A percentile compares a stretch with the other conserved stretches of the same genome.
Evolutionary conservation across 2,888 invertebrate species (phyloP).

Genomic region (Poecilobothrus nobilitatus): DNA sequence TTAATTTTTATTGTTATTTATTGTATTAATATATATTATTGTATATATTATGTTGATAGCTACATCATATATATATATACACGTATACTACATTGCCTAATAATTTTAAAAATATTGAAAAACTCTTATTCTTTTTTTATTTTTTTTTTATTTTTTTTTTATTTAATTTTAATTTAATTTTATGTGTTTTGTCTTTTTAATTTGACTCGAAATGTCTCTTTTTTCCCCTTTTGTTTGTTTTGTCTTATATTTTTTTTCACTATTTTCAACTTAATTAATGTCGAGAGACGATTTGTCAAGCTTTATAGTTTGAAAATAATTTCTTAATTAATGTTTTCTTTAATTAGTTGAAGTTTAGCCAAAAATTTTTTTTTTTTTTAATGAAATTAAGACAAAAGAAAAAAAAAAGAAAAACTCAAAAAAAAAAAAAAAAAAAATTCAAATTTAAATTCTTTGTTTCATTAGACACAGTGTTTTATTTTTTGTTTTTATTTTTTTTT

Average conservation of each 20-base stretch:
- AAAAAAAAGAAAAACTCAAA: not conserved
- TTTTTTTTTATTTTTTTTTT: too few species aligned
- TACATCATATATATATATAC: too few species aligned
- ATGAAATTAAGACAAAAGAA: not conserved
- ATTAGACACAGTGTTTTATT: not conserved
- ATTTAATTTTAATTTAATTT: too few species aligned
- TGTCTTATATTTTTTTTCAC: not conserved
- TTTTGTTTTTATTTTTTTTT: not conserved
- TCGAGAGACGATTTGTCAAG: slow-evolving; percentile 3
- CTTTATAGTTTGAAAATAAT: slow-evolving; percentile 3
- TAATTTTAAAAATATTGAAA: too few species aligned
- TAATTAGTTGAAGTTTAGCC: slow-evolving; percentile 4
- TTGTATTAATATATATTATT: not conserved
- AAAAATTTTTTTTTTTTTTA: not conserved
- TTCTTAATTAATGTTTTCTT: slow-evolving; percentile 3
- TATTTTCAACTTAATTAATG: slow-evolving; percentile 1
- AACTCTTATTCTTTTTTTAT: too few species aligned
- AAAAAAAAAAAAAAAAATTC: not conserved
- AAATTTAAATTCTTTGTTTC: slow-evolving; percentile 1
- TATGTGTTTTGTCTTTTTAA: too few species aligned
- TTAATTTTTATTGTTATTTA: too few species aligned
- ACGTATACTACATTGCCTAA: too few species aligned
- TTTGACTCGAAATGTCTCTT: too few species aligned
- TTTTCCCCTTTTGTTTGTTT: not conserved
- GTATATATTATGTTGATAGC: too few species aligned